Percentiles rank a stretch among this genome's conserved stretches.
Evolutionary conservation across 2,113 vertebrate genomes (phyloP).

Genomic region (Lipotes vexillifer): DNA sequence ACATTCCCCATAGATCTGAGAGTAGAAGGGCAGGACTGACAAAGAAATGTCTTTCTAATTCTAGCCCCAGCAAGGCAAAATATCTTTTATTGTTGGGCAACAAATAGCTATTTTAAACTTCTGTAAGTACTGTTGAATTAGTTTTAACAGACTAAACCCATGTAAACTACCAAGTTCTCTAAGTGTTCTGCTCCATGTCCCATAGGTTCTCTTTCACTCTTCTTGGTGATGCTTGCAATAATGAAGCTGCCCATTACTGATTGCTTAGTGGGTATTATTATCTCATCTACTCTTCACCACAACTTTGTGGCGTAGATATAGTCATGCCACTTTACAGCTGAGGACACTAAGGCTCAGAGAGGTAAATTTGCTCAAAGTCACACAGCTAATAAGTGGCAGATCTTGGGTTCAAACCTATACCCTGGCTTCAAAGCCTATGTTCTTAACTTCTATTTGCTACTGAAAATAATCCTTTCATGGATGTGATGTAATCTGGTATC

Average conservation of each 20-base stretch:
- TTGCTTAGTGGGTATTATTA: neutral
- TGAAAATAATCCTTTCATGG: neutral
- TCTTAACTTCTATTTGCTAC: neutral
- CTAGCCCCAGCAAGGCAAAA: neutral
- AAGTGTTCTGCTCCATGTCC: neutral
- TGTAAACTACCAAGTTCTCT: neutral
- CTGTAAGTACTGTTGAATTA: neutral
- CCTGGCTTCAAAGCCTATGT: neutral
- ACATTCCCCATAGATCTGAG: neutral
- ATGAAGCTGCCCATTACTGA: neutral
- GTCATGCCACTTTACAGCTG: neutral
- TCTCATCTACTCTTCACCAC: neutral
- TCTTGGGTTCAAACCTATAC: neutral
- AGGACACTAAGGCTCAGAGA: neutral
- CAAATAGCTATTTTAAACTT: neutral
- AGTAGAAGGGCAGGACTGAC: neutral
- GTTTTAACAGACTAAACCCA: neutral
- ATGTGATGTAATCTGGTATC: neutral
- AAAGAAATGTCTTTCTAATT: neutral
- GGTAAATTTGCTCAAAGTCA: constrained; percentile 28
- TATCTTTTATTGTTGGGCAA: neutral
- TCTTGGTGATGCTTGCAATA: neutral
- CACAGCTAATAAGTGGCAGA: neutral
- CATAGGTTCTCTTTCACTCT: neutral
- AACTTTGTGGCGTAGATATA: neutral